Evolutionary conservation across 2,113 vertebrate genomes (phyloP), one percentile per base, ranked within the genome.

Genomic region (Solea senegalensis): DNA sequence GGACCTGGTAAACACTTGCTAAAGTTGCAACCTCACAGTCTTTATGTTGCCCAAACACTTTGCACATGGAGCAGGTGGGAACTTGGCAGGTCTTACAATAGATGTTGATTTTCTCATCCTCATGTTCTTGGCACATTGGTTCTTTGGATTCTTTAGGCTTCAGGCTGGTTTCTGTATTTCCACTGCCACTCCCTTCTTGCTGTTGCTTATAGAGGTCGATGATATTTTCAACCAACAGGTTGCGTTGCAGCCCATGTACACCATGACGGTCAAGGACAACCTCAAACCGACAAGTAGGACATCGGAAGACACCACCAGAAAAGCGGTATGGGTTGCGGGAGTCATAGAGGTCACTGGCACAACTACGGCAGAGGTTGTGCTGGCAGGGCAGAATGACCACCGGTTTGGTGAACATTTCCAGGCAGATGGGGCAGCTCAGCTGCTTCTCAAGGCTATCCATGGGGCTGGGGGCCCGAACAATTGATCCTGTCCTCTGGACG

Each of bases 311-410:
- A 1, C 94, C 98, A 76, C 83, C 96, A 61, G 94, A 99, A 91
- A 91, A 95, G 65, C 92, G 92, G 76, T 95, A 95, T 0, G 94
- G 93, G 87, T 95, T 94, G 85, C 93, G 91, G 0, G 94, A 94
- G 79, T 99, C 97, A 55, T 97, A 97, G 70, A 96, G 84, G 45
- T 99, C 96, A 0, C 93, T 97, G 89, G 97, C 97, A 72, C 98
- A 99, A 72, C 98, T 95, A 50, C 98, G 94, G 75, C 97, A 98
- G 21, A 99, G 91, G 91, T 99, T 99, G 90, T 99, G 98, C 80
- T 99, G 98, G 88, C 98, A 99, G 0, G 98, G 97, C 79, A 99
- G 90, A 89, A 99, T 99, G 80, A 99, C 97, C 91, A 99, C 98
- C 0, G 98, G 98, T 67, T 99, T 99, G 92, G 93, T 95, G 90